phyloP scores from a whole-genome alignment of 2,797 vertebrate species.

The Pipistrellus kuhlii region DNA sequence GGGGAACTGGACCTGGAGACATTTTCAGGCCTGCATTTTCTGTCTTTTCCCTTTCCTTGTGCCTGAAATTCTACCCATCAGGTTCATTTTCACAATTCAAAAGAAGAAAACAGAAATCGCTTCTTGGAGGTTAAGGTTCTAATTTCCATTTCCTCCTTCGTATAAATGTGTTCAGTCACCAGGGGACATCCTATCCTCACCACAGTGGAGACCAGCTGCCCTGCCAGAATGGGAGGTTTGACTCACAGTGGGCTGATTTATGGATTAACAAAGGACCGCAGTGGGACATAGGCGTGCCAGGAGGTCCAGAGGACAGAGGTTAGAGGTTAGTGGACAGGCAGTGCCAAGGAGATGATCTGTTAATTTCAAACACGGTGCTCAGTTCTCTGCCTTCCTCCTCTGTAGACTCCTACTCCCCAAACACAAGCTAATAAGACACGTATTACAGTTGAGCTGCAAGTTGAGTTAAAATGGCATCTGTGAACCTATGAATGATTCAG shows the following conservation, averaged over 20 bases:
- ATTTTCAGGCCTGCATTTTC: background rate
- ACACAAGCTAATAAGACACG: background rate
- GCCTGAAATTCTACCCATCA: slow-evolving; percentile 1
- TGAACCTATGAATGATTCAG: background rate
- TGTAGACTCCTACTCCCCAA: background rate
- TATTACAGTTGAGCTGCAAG: background rate
- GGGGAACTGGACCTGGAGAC: background rate
- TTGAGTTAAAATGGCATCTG: background rate
- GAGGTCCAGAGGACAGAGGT: background rate
- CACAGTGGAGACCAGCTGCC: background rate
- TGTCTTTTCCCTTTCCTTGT: background rate
- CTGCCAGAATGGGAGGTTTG: fast-evolving
- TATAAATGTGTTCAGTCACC: background rate
- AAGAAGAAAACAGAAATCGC: background rate
- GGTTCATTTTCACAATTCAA: slow-evolving; percentile 3
- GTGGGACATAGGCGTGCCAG: background rate
- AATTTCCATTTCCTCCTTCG: background rate
- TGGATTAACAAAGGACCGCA: background rate
- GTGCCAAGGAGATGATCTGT: background rate
- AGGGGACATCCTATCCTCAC: background rate
- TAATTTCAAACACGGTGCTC: background rate
- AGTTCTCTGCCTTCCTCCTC: background rate
- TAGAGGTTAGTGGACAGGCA: background rate
- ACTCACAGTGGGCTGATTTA: background rate
- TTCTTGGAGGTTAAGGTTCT: background rate